These are phyloP conservation scores for Cybosia mesomella DNA, from an alignment of 2,888 invertebrate species.

Conservation along the genomic window DNA sequence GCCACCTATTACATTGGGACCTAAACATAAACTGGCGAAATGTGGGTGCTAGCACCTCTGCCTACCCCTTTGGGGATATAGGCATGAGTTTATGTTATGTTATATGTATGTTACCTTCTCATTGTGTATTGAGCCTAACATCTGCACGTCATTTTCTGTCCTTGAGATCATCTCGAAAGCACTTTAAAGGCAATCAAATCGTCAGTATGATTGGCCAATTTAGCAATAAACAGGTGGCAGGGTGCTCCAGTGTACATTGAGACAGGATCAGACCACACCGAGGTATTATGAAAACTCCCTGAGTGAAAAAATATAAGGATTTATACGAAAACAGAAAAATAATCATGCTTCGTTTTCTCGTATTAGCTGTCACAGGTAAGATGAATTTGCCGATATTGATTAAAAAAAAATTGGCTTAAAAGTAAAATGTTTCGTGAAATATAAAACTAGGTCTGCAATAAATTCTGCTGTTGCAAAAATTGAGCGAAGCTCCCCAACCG, in stretches of 20 bases:
- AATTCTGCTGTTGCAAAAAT: no score
- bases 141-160: constrained; percentile 59
- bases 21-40: no score
- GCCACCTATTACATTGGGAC: no score
- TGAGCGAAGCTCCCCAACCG: no score
- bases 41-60: no score
- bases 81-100: no score
- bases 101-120: no score
- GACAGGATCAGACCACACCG: constrained; percentile 44
- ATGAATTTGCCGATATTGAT: constrained; percentile 14
- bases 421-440: no score
- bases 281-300: constrained; percentile 42
- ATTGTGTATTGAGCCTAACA: constrained; percentile 39
- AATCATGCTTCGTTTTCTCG: constrained; percentile 46
- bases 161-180: constrained; percentile 73
- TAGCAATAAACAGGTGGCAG: constrained; percentile 72
- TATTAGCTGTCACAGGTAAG: constrained; percentile 53
- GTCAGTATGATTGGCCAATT: constrained; percentile 75
- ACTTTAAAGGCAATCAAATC: constrained; percentile 67
- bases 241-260: constrained; percentile 47
- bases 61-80: no score
- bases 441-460: no score
- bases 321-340: no score
- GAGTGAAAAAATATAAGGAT: constrained; percentile 35
- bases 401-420: no score